Conservation (phyloP, 2,113 vertebrate species). For the Furnarius figulus region DNA sequence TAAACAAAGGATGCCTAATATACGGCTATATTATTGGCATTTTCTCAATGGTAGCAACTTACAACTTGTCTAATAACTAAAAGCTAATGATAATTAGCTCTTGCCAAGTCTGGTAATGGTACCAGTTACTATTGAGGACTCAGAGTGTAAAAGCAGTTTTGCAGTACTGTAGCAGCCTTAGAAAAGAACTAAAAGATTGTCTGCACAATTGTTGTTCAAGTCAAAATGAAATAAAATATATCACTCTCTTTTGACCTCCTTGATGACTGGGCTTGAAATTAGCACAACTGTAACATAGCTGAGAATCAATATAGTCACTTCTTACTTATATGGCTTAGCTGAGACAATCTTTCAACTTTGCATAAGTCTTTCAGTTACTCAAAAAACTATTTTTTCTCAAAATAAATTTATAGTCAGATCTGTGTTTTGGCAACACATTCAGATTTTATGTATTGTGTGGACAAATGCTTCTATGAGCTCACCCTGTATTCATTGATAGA, state of each 20-base stretch:
- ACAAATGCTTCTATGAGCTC: neutral
- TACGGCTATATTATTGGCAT: conserved; percentile 45
- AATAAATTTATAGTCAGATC: neutral
- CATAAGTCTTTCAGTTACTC: neutral
- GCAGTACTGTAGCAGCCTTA: neutral
- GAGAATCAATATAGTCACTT: neutral
- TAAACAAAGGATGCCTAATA: conserved; percentile 45
- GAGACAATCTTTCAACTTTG: neutral
- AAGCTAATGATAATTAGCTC: conserved; percentile 52
- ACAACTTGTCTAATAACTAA: conserved; percentile 46
- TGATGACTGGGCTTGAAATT: neutral
- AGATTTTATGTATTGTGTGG: neutral
- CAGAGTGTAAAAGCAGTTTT: neutral
- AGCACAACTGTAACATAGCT: neutral
- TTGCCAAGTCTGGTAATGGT: neutral
- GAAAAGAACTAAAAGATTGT: neutral
- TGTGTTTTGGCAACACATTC: neutral
- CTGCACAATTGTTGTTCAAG: neutral
- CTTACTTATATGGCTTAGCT: neutral
- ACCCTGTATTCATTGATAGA: neutral
- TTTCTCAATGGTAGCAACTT: conserved; percentile 47
- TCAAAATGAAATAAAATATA: neutral
- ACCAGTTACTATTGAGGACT: neutral
- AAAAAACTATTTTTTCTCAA: neutral
- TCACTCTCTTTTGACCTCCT: neutral